Evolutionary conservation across 1,140 invertebrate species (phyloP).

Genomic region (Scaptomyza graminum): DNA sequence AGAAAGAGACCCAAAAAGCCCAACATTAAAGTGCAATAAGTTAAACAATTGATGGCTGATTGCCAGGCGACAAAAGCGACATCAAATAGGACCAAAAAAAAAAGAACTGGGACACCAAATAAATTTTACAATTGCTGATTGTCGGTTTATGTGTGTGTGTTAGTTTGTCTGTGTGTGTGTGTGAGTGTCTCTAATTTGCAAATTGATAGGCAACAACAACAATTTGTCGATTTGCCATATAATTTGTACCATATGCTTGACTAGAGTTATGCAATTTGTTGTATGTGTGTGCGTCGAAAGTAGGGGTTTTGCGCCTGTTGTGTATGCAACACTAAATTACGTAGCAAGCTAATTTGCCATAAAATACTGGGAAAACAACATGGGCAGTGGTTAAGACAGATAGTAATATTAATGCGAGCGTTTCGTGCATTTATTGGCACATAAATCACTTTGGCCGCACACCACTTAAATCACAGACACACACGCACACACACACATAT

Average conservation of each 20-base stretch:
- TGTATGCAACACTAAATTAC: constrained; percentile 71
- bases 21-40: constrained; percentile 59
- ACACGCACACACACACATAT: constrained; percentile 10
- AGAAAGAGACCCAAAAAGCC: not conserved
- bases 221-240: constrained; percentile 55
- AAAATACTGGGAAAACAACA: constrained; percentile 45
- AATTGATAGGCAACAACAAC: constrained; percentile 46
- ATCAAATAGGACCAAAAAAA: constrained; percentile 18
- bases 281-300: constrained; percentile 34
- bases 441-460: constrained; percentile 64
- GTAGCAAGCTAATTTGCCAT: constrained; percentile 62
- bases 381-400: constrained; percentile 7
- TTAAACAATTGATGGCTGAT: constrained; percentile 72
- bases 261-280: constrained; percentile 71
- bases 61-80: constrained; percentile 44
- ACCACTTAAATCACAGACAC: constrained; percentile 60
- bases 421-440: constrained; percentile 74
- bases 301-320: constrained; percentile 34
- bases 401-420: constrained; percentile 64
- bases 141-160: constrained; percentile 10
- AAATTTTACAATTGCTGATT: constrained; percentile 51
- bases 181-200: constrained; percentile 64
- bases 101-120: constrained; percentile 20
- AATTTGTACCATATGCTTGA: constrained; percentile 69
- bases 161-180: constrained; percentile 6